These are phyloP conservation scores for Collichthys lucidus DNA, from an alignment of 2,113 vertebrate species.

Conservation along the genomic window DNA sequence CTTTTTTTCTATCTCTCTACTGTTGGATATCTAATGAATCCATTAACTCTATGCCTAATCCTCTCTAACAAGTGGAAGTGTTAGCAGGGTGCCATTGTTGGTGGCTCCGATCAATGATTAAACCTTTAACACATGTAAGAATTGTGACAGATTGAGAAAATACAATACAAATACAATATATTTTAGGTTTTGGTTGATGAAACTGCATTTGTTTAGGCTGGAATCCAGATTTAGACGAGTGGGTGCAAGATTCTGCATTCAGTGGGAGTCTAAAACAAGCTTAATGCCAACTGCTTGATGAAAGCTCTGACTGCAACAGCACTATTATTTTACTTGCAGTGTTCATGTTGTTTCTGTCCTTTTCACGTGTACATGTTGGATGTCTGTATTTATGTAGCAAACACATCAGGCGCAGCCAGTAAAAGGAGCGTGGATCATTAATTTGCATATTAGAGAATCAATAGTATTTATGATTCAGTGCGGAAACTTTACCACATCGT, in stretches of 20 bases:
- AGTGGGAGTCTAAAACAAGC: not conserved
- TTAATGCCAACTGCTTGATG: not conserved
- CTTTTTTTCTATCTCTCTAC: not conserved
- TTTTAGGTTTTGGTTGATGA: not conserved
- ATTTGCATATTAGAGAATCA: not conserved
- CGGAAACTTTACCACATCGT: not conserved
- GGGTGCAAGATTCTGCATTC: not conserved
- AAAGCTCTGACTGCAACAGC: not conserved
- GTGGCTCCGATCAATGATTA: not conserved
- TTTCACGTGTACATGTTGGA: not conserved
- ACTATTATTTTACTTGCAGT: not conserved
- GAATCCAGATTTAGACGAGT: not conserved
- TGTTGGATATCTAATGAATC: not conserved
- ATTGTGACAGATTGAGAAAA: not conserved
- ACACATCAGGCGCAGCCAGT: not conserved
- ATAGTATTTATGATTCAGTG: not conserved
- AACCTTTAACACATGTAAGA: not conserved
- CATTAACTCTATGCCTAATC: not conserved
- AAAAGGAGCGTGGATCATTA: not conserved
- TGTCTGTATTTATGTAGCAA: too few relatives aligned
- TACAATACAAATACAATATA: not conserved
- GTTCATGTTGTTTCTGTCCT: not conserved
- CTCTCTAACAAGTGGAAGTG: not conserved
- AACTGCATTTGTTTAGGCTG: not conserved
- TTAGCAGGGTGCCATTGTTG: not conserved